A percentile compares a stretch with the other conserved stretches of the same genome.
Evolutionary conservation across 2,888 invertebrate species (phyloP).

Genomic region (Idaea biselata): DNA sequence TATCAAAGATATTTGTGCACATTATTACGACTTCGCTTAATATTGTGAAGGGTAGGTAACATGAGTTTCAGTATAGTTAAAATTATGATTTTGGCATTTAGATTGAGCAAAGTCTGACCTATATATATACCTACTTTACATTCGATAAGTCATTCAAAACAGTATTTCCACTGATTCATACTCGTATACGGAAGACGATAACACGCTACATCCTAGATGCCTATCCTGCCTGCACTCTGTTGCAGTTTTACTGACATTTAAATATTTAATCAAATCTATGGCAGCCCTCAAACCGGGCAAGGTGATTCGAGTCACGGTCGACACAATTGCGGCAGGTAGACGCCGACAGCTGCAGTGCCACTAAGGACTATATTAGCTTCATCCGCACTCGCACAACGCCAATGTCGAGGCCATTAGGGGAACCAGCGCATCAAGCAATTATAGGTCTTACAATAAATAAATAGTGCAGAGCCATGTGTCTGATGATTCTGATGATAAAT

Average conservation of each 20-base stretch:
- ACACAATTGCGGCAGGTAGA: constrained; percentile 56
- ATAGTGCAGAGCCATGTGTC: not conserved
- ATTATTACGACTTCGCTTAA: constrained; percentile 22
- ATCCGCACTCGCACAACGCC: constrained; percentile 57
- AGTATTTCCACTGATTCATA: not conserved
- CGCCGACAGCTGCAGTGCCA: constrained; percentile 62
- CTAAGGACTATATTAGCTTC: constrained; percentile 61
- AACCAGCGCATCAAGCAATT: constrained; percentile 23
- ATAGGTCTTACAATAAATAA: constrained; percentile 11
- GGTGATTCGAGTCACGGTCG: constrained; percentile 71
- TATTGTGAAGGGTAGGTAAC: constrained; percentile 23
- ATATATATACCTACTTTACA: not conserved
- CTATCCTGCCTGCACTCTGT: not conserved
- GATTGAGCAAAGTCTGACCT: not conserved
- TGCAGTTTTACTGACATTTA: not conserved
- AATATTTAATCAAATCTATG: not conserved
- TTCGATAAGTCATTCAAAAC: not conserved
- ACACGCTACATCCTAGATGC: not conserved
- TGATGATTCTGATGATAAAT: too few relatives aligned
- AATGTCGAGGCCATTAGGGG: constrained; percentile 62
- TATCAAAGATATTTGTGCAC: not conserved
- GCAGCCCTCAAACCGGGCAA: constrained; percentile 45
- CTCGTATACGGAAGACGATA: not conserved
- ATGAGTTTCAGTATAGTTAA: too few relatives aligned
- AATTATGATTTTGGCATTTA: not conserved